Evolutionary conservation across 2,113 vertebrate species (phyloP).

Genomic region (Engystomops pustulosus): DNA sequence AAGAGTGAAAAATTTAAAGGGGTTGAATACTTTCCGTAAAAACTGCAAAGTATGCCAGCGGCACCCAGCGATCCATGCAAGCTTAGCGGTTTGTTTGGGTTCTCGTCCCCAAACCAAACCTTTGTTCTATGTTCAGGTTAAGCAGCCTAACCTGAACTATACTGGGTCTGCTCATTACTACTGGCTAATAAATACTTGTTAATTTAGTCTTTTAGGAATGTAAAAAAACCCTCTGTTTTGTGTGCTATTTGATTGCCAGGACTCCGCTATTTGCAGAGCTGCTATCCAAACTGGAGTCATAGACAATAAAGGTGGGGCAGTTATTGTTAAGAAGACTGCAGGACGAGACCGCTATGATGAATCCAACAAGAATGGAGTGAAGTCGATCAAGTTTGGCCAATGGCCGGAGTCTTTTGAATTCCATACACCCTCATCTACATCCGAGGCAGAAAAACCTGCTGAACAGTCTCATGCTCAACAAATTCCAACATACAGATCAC

Average conservation of each 20-base stretch:
- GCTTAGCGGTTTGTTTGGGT: too few species aligned
- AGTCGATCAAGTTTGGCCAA: not conserved
- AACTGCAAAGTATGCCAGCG: too few species aligned
- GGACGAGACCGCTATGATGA: constrained; percentile 12
- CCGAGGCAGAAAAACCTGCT: too few species aligned
- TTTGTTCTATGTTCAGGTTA: too few species aligned
- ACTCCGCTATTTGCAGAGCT: constrained; percentile 22
- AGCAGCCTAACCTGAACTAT: too few species aligned
- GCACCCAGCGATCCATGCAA: too few species aligned
- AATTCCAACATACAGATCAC: not conserved
- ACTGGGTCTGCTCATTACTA: too few species aligned
- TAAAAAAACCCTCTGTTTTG: not conserved
- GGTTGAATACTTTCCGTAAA: too few species aligned
- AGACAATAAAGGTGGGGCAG: not conserved
- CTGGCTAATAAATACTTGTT: not conserved
- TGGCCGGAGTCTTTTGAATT: constrained; percentile 23
- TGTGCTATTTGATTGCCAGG: not conserved
- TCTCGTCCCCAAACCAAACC: too few species aligned
- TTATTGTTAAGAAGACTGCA: not conserved
- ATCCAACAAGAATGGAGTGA: constrained; percentile 20
- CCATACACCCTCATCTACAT: not conserved
- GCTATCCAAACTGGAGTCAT: constrained; percentile 13
- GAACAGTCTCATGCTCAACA: not conserved
- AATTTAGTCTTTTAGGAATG: not conserved
- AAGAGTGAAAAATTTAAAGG: too few species aligned